These are phyloP conservation scores for Euplexia lucipara DNA, from an alignment of 2,888 invertebrate species.

Conservation along the genomic window DNA sequence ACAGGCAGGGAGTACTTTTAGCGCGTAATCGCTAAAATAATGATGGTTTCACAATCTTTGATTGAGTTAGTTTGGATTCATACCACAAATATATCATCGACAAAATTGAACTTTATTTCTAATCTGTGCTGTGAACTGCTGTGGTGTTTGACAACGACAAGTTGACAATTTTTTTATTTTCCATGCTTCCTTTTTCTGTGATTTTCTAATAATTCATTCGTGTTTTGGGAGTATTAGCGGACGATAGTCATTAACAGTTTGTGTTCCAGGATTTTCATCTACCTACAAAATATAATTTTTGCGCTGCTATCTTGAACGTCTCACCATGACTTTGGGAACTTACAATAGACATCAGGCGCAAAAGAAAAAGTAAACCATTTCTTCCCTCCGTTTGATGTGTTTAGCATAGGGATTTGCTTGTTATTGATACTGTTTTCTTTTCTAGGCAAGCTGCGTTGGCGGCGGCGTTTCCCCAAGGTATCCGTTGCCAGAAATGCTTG, in stretches of 20 bases:
- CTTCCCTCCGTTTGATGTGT: slow-evolving; percentile 27
- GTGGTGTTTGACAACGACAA: slow-evolving; percentile 65
- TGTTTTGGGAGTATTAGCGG: slow-evolving; percentile 62
- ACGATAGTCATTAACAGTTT: slow-evolving; percentile 42
- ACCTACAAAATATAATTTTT: slow-evolving; percentile 58
- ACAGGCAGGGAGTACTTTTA: too few species aligned
- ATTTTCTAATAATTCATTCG: slow-evolving; percentile 67
- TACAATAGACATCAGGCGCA: slow-evolving; percentile 88
- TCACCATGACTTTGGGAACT: slow-evolving; percentile 86
- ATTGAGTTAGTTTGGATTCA: slow-evolving; percentile 34
- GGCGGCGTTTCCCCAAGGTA: slow-evolving; percentile 93
- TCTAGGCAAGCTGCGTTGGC: slow-evolving; percentile 91
- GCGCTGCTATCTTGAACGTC: slow-evolving; percentile 28
- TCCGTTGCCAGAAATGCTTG: slow-evolving; percentile 97
- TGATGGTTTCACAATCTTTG: background rate
- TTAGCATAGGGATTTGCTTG: slow-evolving; percentile 23
- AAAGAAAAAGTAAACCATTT: slow-evolving; percentile 82
- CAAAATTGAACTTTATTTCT: slow-evolving; percentile 42
- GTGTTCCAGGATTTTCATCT: slow-evolving; percentile 45
- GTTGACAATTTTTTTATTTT: slow-evolving; percentile 65
- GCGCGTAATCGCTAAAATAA: too few species aligned
- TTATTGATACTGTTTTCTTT: slow-evolving; percentile 47
- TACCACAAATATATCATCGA: slow-evolving; percentile 44
- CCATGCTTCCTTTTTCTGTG: slow-evolving; percentile 65
- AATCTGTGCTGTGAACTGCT: too few species aligned